Evolutionary conservation across 2,113 vertebrate species (phyloP).

Genomic region (Arvicanthis niloticus): DNA sequence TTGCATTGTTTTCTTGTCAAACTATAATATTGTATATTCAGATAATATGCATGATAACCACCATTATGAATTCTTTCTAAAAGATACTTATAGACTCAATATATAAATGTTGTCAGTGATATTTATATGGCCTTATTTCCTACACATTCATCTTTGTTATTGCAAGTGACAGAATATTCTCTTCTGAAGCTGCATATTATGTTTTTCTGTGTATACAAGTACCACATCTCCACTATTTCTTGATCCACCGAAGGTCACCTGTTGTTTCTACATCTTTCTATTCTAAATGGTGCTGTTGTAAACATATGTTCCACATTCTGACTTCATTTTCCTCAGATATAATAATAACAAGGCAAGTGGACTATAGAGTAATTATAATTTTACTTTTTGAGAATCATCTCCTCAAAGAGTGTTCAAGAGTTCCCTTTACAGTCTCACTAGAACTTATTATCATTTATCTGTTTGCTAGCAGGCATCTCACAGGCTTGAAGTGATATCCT

Average conservation of each 20-base stretch:
- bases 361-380: not conserved
- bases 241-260: not conserved
- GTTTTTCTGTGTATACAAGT: not conserved
- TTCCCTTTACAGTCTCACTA: not conserved
- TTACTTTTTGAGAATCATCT: not conserved
- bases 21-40: not conserved
- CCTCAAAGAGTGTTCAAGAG: not conserved
- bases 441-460: not conserved
- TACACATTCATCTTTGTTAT: rapidly evolving
- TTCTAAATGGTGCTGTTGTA: not conserved
- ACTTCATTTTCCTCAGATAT: not conserved
- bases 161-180: not conserved
- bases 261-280: not conserved
- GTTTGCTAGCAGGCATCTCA: not conserved
- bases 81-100: not conserved
- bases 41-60: not conserved
- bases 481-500: not conserved
- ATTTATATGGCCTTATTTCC: not conserved
- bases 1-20: not conserved
- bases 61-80: not conserved
- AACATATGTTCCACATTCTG: not conserved
- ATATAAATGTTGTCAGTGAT: not conserved
- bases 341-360: not conserved
- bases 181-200: not conserved
- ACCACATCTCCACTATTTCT: not conserved